Conservation (phyloP, 2,888 invertebrate genomes). For the Drosophila peninsularis region DNA sequence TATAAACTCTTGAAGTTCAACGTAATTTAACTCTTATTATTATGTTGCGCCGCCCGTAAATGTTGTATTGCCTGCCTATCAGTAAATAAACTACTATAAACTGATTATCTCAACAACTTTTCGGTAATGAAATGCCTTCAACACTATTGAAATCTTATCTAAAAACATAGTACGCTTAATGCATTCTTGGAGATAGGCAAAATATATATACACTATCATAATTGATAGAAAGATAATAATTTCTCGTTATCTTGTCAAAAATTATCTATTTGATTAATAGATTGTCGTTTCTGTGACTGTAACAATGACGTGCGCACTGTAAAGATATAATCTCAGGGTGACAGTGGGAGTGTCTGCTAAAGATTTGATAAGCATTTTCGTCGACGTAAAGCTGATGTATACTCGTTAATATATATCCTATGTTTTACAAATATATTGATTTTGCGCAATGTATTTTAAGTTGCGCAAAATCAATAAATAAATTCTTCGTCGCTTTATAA, state of each 20-base stretch:
- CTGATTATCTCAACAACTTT: not conserved
- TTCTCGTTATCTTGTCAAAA: not conserved
- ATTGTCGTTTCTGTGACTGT: not conserved
- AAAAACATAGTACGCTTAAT: not conserved
- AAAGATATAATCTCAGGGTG: not conserved
- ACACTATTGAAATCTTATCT: not conserved
- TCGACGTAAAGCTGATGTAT: not conserved
- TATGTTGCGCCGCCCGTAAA: not conserved
- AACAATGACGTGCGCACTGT: not conserved
- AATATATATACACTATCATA: not conserved
- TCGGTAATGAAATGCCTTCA: not conserved
- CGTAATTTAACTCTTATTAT: not conserved
- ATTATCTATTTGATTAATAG: not conserved
- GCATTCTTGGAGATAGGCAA: not conserved
- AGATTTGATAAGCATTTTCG: not conserved
- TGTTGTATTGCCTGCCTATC: not conserved
- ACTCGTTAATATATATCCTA: not conserved
- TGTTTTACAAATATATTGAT: not conserved
- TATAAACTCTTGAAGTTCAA: not conserved
- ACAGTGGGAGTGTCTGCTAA: not conserved
- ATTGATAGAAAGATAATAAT: not conserved
- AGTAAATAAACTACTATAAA: not conserved
- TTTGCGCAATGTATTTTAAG: not conserved
- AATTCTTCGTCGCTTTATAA: not conserved
- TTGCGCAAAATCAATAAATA: conserved; percentile 1